These are phyloP conservation scores for Pelecanoides urinatrix DNA, from an alignment of 2,113 vertebrate species.

Conservation along the genomic window DNA sequence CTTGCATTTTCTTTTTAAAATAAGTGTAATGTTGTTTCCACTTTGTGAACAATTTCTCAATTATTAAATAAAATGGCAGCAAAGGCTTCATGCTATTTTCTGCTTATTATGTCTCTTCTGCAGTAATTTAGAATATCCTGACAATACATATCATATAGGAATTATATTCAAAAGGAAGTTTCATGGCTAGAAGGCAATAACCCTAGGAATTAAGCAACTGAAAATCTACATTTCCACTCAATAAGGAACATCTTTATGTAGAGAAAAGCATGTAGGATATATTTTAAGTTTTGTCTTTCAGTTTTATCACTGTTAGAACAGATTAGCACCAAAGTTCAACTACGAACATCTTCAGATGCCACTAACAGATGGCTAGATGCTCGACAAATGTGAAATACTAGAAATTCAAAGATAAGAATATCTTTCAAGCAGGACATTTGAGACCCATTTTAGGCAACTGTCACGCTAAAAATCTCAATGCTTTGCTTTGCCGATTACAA, in stretches of 20 bases:
- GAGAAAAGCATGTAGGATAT: rapidly evolving
- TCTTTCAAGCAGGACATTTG: background rate
- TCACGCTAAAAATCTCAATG: rapidly evolving
- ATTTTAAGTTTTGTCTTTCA: background rate
- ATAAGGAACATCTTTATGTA: background rate
- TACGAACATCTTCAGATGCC: rapidly evolving
- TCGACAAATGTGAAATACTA: background rate
- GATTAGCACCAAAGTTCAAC: background rate
- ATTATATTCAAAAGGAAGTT: background rate
- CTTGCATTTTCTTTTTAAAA: background rate
- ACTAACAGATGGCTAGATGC: background rate
- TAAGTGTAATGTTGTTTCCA: rapidly evolving
- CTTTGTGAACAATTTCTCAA: background rate
- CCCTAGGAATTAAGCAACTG: background rate
- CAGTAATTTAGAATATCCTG: background rate
- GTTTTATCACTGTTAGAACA: background rate
- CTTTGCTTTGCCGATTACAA: background rate
- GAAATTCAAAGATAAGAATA: background rate
- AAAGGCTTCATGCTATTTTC: background rate
- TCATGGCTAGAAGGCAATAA: background rate
- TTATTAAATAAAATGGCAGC: background rate
- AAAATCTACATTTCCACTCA: background rate
- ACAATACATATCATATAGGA: background rate
- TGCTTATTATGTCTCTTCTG: background rate
- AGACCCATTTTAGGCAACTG: background rate